phyloP scores from a whole-genome alignment of 2,113 vertebrate species.

The Aythya baeri region DNA sequence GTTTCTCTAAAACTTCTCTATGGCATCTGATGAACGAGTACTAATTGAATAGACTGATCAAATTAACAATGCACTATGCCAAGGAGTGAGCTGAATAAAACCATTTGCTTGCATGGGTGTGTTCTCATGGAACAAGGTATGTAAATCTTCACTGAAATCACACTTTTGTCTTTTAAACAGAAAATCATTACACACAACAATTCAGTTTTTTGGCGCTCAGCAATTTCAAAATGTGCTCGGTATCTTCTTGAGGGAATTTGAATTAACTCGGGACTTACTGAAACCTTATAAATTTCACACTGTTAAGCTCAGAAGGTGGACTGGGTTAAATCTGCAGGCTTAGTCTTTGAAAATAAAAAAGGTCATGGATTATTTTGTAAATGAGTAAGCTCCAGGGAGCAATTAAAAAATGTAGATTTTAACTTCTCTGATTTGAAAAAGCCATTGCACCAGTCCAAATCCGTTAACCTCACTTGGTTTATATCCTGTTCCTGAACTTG shows the following conservation, averaged over 20 bases:
- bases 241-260: conserved; percentile 16
- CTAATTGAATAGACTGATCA: neutral
- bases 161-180: neutral
- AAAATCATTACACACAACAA: neutral
- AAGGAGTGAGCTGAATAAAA: neutral
- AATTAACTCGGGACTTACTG: neutral
- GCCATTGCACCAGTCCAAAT: neutral
- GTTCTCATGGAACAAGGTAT: neutral
- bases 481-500: conserved; percentile 19
- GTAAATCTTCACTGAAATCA: neutral
- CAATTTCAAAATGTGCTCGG: neutral
- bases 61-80: fast-evolving
- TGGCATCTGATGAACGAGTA: neutral
- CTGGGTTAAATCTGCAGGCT: neutral
- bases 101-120: neutral
- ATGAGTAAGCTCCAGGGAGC: neutral
- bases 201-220: neutral
- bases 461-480: neutral
- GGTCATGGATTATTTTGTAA: conserved; percentile 11
- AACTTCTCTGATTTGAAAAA: conserved; percentile 33
- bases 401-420: neutral
- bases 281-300: neutral
- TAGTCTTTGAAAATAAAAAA: conserved; percentile 28
- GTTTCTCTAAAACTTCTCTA: neutral
- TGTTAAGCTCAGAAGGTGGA: neutral